Conservation (phyloP, 2,797 vertebrate genomes). For the Smutsia temminckii region DNA sequence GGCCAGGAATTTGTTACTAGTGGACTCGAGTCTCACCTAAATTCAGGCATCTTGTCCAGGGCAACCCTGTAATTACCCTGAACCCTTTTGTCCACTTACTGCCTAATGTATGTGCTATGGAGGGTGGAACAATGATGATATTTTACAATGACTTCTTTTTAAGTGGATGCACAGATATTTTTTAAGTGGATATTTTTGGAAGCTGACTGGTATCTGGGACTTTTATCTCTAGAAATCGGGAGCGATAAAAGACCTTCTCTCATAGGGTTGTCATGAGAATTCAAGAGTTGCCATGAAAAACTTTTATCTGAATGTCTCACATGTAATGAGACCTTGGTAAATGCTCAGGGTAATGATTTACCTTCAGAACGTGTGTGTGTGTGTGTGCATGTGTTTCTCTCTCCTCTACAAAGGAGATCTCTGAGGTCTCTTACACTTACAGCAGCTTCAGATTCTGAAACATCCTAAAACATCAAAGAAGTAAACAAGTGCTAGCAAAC, state of each 20-base stretch:
- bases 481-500: background rate
- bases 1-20: conserved; percentile 43
- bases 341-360: background rate
- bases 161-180: background rate
- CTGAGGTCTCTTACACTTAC: background rate
- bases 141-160: background rate
- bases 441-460: background rate
- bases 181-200: background rate
- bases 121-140: background rate
- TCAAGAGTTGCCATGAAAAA: background rate
- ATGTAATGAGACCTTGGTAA: background rate
- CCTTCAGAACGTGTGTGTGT: background rate
- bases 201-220: background rate
- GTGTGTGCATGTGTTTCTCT: background rate
- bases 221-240: background rate
- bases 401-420: background rate
- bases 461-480: background rate
- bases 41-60: conserved; percentile 54
- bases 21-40: conserved; percentile 17
- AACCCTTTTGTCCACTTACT: background rate
- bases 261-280: background rate
- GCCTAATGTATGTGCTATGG: conserved; percentile 23
- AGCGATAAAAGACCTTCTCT: background rate
- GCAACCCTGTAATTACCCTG: conserved; percentile 52
- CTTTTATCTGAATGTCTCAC: background rate